Conservation (phyloP, 2,797 vertebrate genomes). For the Nasua narica region DNA sequence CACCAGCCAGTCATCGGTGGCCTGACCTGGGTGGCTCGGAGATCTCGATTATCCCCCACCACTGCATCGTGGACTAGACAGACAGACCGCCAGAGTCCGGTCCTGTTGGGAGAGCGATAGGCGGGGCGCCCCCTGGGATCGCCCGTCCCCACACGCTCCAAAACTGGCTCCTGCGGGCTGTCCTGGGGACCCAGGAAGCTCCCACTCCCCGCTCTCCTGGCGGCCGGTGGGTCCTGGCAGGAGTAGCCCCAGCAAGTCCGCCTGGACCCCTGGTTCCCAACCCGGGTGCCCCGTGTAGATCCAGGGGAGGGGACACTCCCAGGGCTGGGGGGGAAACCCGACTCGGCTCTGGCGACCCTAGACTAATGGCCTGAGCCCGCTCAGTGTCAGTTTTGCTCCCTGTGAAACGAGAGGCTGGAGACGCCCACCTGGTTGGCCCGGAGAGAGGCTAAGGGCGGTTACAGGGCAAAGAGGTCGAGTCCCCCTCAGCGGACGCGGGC, state of each 20-base stretch:
- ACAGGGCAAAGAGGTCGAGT: rapidly evolving
- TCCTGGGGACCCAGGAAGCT: neutral
- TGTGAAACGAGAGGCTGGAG: neutral
- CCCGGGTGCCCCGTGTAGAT: neutral
- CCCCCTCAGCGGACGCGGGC: neutral
- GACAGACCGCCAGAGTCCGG: conserved; percentile 47
- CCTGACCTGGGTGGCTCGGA: conserved; percentile 20
- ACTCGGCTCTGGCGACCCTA: neutral
- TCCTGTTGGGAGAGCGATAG: conserved; percentile 32
- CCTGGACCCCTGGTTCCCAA: neutral
- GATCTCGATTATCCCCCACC: conserved; percentile 67
- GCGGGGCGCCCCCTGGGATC: neutral
- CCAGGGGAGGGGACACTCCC: too few relatives aligned
- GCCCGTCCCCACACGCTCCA: neutral
- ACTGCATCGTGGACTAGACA: conserved; percentile 67
- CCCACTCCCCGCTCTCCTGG: neutral
- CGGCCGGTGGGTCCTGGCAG: too few relatives aligned
- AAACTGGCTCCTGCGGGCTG: neutral
- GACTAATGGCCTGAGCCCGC: neutral
- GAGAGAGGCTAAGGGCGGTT: neutral
- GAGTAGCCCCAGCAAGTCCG: neutral
- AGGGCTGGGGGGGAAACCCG: neutral
- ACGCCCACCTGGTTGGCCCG: rapidly evolving
- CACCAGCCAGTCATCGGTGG: conserved; percentile 46
- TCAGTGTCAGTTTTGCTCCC: neutral